Conservation (phyloP, 2,888 invertebrate species). For the Sisyra nigra region DNA sequence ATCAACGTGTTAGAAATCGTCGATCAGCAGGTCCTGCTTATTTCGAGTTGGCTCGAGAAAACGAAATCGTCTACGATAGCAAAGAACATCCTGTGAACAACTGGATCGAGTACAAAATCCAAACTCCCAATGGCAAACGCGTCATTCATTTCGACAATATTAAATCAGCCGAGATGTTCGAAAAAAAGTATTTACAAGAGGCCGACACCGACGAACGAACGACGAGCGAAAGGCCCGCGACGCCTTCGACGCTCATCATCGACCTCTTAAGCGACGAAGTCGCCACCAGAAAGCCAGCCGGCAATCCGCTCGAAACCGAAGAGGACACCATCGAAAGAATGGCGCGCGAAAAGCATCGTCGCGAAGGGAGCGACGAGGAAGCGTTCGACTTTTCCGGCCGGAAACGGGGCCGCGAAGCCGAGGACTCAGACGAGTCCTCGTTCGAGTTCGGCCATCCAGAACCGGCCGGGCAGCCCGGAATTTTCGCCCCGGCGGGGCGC, state of each 20-base stretch:
- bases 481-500: background rate
- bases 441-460: too few relatives aligned
- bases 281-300: too few relatives aligned
- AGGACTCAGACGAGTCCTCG: slow-evolving; percentile 1
- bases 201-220: background rate
- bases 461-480: too few relatives aligned
- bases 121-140: background rate
- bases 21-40: too few relatives aligned
- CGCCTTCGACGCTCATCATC: background rate
- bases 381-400: too few relatives aligned
- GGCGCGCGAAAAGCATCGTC: too few relatives aligned
- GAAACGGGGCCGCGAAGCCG: too few relatives aligned
- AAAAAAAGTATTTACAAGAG: background rate
- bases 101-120: background rate
- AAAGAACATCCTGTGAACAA: background rate
- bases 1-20: too few relatives aligned
- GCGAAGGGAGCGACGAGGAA: too few relatives aligned
- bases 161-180: background rate
- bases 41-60: background rate
- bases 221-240: background rate
- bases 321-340: too few relatives aligned
- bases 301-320: too few relatives aligned
- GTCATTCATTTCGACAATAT: background rate
- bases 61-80: slow-evolving; percentile 2
- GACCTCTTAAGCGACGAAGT: background rate